Percentiles rank a stretch among this genome's conserved stretches.
phyloP scores from a whole-genome alignment of 2,888 invertebrate genomes.

The Philonicus albiceps region DNA sequence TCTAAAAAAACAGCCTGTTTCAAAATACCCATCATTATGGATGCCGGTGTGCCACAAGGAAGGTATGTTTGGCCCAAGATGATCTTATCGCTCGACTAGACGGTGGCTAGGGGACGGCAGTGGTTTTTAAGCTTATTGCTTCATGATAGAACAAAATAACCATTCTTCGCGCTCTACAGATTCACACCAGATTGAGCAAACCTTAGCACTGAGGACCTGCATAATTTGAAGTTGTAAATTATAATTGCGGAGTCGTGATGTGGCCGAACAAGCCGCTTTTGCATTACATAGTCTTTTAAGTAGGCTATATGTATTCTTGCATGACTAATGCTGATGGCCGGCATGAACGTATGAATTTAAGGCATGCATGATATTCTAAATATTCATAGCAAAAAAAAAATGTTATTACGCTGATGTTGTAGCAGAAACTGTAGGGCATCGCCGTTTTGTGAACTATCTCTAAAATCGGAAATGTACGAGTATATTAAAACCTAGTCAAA shows the following conservation, averaged over 20 bases:
- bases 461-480: not conserved
- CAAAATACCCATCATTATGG: not conserved
- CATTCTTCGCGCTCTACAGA: not conserved
- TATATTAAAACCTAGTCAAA: not conserved
- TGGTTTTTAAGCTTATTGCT: not conserved
- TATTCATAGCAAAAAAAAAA: not conserved
- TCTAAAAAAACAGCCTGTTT: not conserved
- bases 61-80: not conserved
- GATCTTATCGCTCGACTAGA: constrained; percentile 2
- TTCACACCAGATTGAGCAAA: constrained; percentile 17
- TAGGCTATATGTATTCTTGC: not conserved
- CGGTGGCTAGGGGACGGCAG: not conserved
- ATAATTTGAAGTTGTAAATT: constrained; percentile 28
- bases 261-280: not conserved
- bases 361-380: not conserved
- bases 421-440: not conserved
- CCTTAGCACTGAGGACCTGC: not conserved
- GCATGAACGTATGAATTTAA: not conserved
- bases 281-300: not conserved
- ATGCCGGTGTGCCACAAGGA: not conserved
- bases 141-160: not conserved
- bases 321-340: not conserved
- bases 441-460: not conserved
- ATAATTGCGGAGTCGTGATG: constrained; percentile 32
- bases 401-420: not conserved